Conservation (phyloP, 2,888 invertebrate species). For the Idaea straminata region DNA sequence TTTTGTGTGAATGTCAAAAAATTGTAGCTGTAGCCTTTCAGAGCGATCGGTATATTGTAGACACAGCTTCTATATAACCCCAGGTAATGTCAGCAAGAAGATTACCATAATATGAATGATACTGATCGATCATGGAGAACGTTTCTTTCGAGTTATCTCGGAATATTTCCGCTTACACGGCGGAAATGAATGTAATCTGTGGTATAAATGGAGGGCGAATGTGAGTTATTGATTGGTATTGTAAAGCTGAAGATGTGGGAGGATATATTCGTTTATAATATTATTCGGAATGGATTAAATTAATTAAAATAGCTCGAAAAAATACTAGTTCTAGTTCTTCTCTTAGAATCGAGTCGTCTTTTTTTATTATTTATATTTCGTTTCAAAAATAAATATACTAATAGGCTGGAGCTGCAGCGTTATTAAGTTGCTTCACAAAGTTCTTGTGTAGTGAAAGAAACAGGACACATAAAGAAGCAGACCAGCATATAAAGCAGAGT, state of each 20-base stretch:
- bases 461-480: too few species aligned
- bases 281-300: not conserved
- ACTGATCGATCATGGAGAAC: not conserved
- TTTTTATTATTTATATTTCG: too few species aligned
- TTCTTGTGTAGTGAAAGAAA: too few species aligned
- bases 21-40: not conserved
- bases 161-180: not conserved
- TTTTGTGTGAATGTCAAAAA: too few species aligned
- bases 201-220: not conserved
- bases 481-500: too few species aligned
- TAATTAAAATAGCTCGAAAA: too few species aligned
- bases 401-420: too few species aligned
- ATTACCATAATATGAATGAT: not conserved
- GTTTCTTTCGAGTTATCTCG: conserved; percentile 1
- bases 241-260: not conserved
- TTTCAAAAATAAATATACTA: too few species aligned
- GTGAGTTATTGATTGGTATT: not conserved
- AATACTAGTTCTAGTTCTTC: too few species aligned
- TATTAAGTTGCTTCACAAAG: too few species aligned
- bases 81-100: not conserved
- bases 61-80: not conserved
- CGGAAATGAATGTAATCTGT: not conserved
- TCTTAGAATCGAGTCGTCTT: too few species aligned
- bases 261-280: not conserved
- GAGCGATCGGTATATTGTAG: not conserved